Evolutionary conservation across 2,888 invertebrate species (phyloP).

Genomic region (Eupeodes luniger): DNA sequence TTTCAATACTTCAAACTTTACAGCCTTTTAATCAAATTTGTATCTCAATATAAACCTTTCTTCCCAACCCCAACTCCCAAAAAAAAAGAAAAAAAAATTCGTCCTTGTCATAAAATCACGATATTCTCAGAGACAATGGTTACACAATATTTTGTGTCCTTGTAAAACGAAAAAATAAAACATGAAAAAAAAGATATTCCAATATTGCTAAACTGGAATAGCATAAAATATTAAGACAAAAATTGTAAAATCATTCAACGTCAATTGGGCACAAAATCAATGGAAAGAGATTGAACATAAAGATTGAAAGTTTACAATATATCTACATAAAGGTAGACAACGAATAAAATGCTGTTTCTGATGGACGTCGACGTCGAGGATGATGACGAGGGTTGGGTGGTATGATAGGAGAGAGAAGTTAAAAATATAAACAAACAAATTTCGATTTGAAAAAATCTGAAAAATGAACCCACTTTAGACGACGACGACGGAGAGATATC

Average conservation of each 20-base stretch:
- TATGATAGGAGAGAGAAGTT: background rate
- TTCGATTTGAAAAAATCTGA: constrained; percentile 11
- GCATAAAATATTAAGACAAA: constrained; percentile 69
- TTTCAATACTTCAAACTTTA: constrained; percentile 69
- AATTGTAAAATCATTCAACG: constrained; percentile 73
- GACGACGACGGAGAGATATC: background rate
- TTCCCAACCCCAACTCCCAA: background rate
- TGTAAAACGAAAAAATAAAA: background rate
- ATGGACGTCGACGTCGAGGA: background rate
- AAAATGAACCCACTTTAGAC: background rate
- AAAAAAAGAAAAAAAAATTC: constrained; percentile 14
- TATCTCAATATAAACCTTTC: constrained; percentile 20
- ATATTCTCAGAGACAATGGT: constrained; percentile 42
- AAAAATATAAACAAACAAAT: constrained; percentile 32
- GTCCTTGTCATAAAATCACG: constrained; percentile 66
- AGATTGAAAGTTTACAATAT: too few relatives aligned
- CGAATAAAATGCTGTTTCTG: too few relatives aligned
- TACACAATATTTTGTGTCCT: constrained; percentile 31
- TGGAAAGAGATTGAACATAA: background rate
- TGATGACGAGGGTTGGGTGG: background rate
- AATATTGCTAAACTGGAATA: constrained; percentile 10
- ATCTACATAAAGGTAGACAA: too few relatives aligned
- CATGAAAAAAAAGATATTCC: background rate
- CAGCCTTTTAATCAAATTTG: constrained; percentile 68
- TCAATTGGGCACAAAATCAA: constrained; percentile 69